These are phyloP conservation scores for Rhadina sibilatrix DNA, from an alignment of 2,113 vertebrate species.

Conservation along the genomic window DNA sequence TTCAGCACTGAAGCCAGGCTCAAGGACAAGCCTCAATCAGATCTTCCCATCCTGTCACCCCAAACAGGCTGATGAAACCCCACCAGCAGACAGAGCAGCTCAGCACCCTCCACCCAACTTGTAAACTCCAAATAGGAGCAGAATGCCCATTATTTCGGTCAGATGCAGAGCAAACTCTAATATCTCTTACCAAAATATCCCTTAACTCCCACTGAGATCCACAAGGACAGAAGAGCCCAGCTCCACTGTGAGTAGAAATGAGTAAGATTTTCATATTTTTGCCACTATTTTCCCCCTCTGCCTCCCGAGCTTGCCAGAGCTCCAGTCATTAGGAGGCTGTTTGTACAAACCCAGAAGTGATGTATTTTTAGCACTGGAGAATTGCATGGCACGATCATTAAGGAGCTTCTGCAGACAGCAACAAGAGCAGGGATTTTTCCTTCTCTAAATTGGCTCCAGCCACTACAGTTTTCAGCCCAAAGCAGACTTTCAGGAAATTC, in stretches of 20 bases:
- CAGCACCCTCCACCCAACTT: neutral
- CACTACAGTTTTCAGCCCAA: constrained; percentile 26
- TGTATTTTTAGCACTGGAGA: constrained; percentile 55
- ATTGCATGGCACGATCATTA: constrained; percentile 26
- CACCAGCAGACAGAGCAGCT: neutral
- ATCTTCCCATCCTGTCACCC: neutral
- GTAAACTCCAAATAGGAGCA: neutral
- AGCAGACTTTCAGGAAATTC: constrained; percentile 63
- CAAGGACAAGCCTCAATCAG: neutral
- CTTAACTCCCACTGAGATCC: neutral
- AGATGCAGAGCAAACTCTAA: neutral
- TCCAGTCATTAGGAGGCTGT: constrained; percentile 22
- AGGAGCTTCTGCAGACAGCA: constrained; percentile 49
- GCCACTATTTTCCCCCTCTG: neutral
- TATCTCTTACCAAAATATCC: neutral
- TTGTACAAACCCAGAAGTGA: constrained; percentile 29
- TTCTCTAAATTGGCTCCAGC: constrained; percentile 53
- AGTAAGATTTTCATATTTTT: neutral
- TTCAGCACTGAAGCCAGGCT: neutral
- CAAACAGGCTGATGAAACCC: neutral
- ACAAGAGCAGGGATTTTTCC: constrained; percentile 40
- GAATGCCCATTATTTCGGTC: neutral
- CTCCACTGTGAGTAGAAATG: neutral
- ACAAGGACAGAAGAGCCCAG: neutral
- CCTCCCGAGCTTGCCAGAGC: constrained; percentile 11